Conservation (phyloP, 1,140 invertebrate species). For the Brachionus sp. region DNA sequence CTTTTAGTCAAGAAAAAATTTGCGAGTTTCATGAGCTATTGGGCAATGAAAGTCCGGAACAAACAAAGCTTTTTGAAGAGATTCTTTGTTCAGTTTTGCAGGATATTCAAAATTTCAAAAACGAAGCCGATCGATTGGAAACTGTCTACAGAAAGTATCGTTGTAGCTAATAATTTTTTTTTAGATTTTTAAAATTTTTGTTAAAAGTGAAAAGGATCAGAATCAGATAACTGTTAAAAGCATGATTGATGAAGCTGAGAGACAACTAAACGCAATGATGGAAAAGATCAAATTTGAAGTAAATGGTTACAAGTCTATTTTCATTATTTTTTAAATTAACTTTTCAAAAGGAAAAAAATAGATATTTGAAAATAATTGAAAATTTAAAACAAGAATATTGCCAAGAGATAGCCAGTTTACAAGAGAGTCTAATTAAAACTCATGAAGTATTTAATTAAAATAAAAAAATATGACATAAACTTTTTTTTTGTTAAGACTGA, state of each 20-base stretch:
- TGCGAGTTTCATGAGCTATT: constrained; percentile 19
- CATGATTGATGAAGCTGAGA: constrained; percentile 41
- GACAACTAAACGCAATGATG: neutral
- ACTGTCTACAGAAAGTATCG: constrained; percentile 13
- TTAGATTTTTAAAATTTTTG: neutral
- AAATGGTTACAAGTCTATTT: neutral
- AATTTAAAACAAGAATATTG: neutral
- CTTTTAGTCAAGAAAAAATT: constrained; percentile 12
- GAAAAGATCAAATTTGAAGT: constrained; percentile 17
- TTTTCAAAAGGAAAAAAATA: constrained; percentile 21
- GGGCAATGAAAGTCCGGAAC: neutral
- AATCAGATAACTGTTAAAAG: constrained; percentile 20
- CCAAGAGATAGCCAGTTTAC: neutral
- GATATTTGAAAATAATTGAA: neutral
- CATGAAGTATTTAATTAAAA: neutral
- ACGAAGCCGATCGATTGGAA: neutral
- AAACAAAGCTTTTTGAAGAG: constrained; percentile 23
- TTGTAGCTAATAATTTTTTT: neutral
- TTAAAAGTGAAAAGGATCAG: constrained; percentile 21
- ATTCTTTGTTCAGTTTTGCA: neutral
- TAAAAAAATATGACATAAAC: neutral
- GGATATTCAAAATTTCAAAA: constrained; percentile 29
- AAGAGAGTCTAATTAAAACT: neutral
- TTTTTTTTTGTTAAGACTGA: neutral
- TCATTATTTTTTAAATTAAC: neutral